phyloP scores from a whole-genome alignment of 2,113 vertebrate genomes.

The Proteles cristata region DNA sequence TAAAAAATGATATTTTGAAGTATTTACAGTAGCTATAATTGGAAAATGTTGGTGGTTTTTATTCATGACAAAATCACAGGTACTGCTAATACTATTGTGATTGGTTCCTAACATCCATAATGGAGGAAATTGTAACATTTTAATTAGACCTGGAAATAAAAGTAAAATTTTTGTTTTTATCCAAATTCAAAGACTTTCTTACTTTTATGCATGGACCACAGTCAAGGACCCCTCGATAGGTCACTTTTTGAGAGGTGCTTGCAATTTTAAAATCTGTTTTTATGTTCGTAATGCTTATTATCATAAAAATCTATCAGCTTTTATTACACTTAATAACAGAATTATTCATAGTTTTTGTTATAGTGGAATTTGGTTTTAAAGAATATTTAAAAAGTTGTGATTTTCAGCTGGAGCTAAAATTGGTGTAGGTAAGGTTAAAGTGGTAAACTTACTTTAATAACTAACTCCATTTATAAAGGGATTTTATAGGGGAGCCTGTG shows the following conservation, averaged over 20 bases:
- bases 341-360: slow-evolving; percentile 55
- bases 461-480: slow-evolving; percentile 27
- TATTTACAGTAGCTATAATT: not conserved
- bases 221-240: not conserved
- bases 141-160: slow-evolving; percentile 43
- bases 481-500: not conserved
- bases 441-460: slow-evolving; percentile 62
- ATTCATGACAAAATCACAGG: slow-evolving; percentile 13
- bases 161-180: not conserved
- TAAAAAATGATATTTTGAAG: slow-evolving; percentile 49
- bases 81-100: not conserved
- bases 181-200: slow-evolving; percentile 31
- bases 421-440: not conserved
- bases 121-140: slow-evolving; percentile 57
- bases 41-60: slow-evolving; percentile 48
- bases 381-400: slow-evolving; percentile 42
- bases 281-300: slow-evolving; percentile 18
- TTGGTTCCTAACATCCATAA: slow-evolving; percentile 14
- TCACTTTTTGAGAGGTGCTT: not conserved
- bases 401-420: slow-evolving; percentile 11
- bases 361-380: slow-evolving; percentile 51
- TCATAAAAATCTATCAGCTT: slow-evolving; percentile 21
- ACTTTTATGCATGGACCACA: not conserved
- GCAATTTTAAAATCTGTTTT: slow-evolving; percentile 52
- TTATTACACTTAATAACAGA: slow-evolving; percentile 31